Conservation (phyloP, 2,113 vertebrate species). For the Coptodon rendalli region DNA sequence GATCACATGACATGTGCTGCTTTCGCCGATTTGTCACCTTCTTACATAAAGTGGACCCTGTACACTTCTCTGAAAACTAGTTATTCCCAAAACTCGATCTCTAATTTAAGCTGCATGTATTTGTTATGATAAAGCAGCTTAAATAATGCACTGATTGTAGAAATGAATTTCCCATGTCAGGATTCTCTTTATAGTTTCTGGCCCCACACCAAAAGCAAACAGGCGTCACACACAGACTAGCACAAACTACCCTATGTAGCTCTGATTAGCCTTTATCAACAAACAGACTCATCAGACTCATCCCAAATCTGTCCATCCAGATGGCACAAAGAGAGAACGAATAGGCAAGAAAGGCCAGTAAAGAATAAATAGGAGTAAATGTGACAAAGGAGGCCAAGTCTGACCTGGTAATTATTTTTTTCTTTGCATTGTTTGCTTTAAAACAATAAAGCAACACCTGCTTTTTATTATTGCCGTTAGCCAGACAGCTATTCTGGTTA, state of each 20-base stretch:
- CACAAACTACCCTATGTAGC: conserved; percentile 31
- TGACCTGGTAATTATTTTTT: neutral
- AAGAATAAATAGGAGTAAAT: neutral
- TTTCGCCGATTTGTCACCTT: neutral
- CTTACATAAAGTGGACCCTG: neutral
- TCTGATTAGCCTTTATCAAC: conserved; percentile 57
- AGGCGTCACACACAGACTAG: conserved; percentile 29
- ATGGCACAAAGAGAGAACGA: conserved; percentile 53
- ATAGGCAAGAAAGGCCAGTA: conserved; percentile 11
- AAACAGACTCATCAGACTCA: conserved; percentile 61
- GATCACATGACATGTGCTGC: neutral
- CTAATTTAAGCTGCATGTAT: neutral
- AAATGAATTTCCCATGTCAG: conserved; percentile 5
- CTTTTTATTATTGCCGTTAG: neutral
- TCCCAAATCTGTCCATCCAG: conserved; percentile 62
- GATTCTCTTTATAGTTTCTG: conserved; percentile 1
- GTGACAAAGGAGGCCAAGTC: conserved; percentile 6
- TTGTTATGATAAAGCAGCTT: neutral
- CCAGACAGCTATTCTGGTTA: neutral
- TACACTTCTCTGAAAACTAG: neutral
- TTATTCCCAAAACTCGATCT: neutral
- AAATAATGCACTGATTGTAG: conserved; percentile 1
- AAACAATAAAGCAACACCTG: neutral
- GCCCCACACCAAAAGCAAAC: conserved; percentile 27
- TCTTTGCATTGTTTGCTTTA: neutral